These are phyloP conservation scores for Mycetomoellerius zeteki DNA, from an alignment of 1,140 invertebrate genomes.

Conservation along the genomic window DNA sequence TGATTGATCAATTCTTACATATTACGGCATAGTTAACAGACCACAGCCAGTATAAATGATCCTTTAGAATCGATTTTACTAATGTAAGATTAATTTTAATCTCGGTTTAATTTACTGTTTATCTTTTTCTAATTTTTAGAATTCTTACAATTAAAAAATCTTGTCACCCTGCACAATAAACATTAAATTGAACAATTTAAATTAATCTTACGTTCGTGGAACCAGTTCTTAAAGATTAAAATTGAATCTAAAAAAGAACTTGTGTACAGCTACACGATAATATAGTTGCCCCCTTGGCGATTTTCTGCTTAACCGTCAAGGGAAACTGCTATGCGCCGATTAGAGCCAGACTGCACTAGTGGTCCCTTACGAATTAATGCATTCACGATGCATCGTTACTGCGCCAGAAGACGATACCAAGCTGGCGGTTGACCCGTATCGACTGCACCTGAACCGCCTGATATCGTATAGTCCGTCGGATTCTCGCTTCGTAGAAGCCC, in stretches of 20 bases:
- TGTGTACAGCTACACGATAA: conserved; percentile 5
- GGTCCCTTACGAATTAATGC: conserved; percentile 66
- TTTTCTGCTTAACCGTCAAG: conserved; percentile 38
- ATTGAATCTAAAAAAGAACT: neutral
- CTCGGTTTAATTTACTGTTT: too few relatives aligned
- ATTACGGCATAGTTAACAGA: too few relatives aligned
- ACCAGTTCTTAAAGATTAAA: neutral
- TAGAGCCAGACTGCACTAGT: conserved; percentile 50
- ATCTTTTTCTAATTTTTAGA: too few relatives aligned
- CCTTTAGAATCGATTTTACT: too few relatives aligned
- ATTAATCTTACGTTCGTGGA: too few relatives aligned
- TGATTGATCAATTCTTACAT: too few relatives aligned
- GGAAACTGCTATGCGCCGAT: conserved; percentile 43
- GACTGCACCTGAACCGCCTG: conserved; percentile 45
- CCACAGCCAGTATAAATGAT: too few relatives aligned
- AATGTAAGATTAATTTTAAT: too few relatives aligned
- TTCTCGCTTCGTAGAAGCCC: conserved; percentile 21
- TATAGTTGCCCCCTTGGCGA: conserved; percentile 32
- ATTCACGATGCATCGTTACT: conserved; percentile 56
- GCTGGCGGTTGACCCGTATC: conserved; percentile 39
- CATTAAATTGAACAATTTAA: too few relatives aligned
- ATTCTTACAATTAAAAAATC: too few relatives aligned
- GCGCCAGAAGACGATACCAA: conserved; percentile 28
- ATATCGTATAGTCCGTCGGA: conserved; percentile 10
- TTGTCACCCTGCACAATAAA: too few relatives aligned